Conservation (phyloP, 2,797 vertebrate genomes). For the Botia almorhae region DNA sequence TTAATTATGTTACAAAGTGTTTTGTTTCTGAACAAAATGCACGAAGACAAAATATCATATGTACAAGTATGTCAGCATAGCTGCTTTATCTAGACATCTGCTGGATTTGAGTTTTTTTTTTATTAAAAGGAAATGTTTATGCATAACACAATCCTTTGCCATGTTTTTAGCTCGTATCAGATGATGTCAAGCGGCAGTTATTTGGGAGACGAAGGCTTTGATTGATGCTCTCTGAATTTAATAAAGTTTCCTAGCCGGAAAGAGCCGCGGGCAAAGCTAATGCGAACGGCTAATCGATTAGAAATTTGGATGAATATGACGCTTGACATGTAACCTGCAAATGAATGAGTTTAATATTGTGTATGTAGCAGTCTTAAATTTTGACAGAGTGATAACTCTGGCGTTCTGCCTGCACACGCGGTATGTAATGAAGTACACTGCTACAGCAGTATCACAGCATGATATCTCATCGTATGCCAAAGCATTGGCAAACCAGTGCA, state of each 20-base stretch:
- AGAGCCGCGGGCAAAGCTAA: not conserved
- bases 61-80: not conserved
- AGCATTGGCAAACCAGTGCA: conserved; percentile 26
- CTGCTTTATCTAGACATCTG: conserved; percentile 47
- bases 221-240: conserved; percentile 38
- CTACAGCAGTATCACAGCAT: conserved; percentile 40
- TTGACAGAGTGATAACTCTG: not conserved
- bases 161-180: not conserved
- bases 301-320: conserved; percentile 19
- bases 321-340: conserved; percentile 38
- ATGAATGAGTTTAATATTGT: conserved; percentile 43
- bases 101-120: not conserved
- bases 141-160: conserved; percentile 2
- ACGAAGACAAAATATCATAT: not conserved
- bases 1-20: conserved; percentile 4
- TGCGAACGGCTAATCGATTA: conserved; percentile 8
- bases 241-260: conserved; percentile 40
- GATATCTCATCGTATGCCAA: conserved; percentile 28
- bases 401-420: not conserved
- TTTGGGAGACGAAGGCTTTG: conserved; percentile 39
- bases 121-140: conserved; percentile 19
- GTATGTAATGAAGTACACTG: conserved; percentile 24
- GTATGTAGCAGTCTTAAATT: conserved; percentile 32
- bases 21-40: not conserved
- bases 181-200: conserved; percentile 21